A percentile compares a stretch with the other conserved stretches of the same genome.
Evolutionary conservation across 2,888 invertebrate species (phyloP).

Genomic region (Xestia ashworthii): DNA sequence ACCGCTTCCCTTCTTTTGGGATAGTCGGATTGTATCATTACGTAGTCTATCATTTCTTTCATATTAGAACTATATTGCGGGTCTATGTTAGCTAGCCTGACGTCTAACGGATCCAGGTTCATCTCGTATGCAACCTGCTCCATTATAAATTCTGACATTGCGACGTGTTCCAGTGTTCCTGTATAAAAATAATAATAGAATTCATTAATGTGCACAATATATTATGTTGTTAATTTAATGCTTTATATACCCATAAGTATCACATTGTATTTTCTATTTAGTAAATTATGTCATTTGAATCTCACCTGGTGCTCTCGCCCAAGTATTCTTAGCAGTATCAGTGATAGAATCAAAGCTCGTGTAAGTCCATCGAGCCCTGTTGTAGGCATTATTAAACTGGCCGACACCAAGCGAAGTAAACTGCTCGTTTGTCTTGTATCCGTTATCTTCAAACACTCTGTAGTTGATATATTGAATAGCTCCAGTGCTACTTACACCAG

Average conservation of each 20-base stretch:
- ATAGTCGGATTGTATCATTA: slow-evolving; percentile 65
- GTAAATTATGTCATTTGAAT: background rate
- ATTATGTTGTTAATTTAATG: background rate
- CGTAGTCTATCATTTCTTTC: slow-evolving; percentile 85
- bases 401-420: slow-evolving; percentile 55
- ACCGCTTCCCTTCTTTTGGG: slow-evolving; percentile 14
- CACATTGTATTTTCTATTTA: background rate
- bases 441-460: slow-evolving; percentile 86
- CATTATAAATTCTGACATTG: slow-evolving; percentile 91
- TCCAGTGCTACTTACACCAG: slow-evolving; percentile 5
- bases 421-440: slow-evolving; percentile 77
- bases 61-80: slow-evolving; percentile 67
- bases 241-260: background rate
- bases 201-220: background rate
- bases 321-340: slow-evolving; percentile 78
- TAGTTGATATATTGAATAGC: slow-evolving; percentile 50
- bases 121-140: slow-evolving; percentile 90
- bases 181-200: background rate
- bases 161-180: slow-evolving; percentile 70
- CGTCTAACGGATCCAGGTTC: slow-evolving; percentile 90
- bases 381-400: slow-evolving; percentile 72
- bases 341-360: slow-evolving; percentile 72
- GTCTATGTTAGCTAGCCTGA: slow-evolving; percentile 88
- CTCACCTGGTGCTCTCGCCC: slow-evolving; percentile 43
- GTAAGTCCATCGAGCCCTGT: slow-evolving; percentile 71